Evolutionary conservation across 2,113 vertebrate genomes (phyloP).

Genomic region (Cyprinus carpio): DNA sequence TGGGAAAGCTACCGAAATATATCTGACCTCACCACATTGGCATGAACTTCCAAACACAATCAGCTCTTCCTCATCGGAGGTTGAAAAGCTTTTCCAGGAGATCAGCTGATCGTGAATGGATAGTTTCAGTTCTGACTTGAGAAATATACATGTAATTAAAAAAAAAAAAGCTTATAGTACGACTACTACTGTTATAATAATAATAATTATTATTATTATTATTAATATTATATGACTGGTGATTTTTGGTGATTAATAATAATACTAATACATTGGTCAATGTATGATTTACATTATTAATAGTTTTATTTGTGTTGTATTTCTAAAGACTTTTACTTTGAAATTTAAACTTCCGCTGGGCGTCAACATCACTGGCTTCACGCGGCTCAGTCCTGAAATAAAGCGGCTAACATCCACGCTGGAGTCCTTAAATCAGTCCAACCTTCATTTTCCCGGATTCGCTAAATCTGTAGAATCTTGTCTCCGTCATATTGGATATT

Average conservation of each 20-base stretch:
- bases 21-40: not conserved
- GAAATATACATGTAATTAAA: not conserved
- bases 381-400: conserved; percentile 28
- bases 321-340: conserved; percentile 22
- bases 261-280: not conserved
- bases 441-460: not conserved
- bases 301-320: too few species aligned
- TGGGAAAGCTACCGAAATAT: not conserved
- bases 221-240: not conserved
- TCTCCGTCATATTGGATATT: not conserved
- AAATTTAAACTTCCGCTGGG: conserved; percentile 9
- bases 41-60: not conserved
- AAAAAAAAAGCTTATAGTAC: not conserved
- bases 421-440: not conserved
- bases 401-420: conserved; percentile 26
- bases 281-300: not conserved
- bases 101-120: not conserved
- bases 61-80: not conserved
- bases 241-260: too few species aligned
- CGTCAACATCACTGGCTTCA: conserved; percentile 10
- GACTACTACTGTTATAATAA: not conserved
- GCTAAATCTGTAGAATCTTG: not conserved
- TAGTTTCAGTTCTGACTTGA: not conserved
- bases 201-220: not conserved
- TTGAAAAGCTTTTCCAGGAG: not conserved